Conservation (phyloP, 2,113 vertebrate species). For the Corydoras maculifer region DNA sequence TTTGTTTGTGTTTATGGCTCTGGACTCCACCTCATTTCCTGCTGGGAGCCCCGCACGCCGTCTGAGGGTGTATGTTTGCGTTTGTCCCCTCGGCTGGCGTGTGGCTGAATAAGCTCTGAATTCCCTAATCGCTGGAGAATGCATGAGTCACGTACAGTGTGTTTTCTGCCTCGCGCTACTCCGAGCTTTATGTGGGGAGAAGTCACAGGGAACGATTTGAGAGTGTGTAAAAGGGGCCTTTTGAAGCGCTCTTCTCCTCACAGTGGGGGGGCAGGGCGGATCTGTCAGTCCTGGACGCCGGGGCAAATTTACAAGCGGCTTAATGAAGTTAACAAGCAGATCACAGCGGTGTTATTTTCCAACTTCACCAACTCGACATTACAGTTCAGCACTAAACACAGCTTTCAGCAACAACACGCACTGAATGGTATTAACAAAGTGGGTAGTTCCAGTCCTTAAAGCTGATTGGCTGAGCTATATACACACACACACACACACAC, state of each 20-base stretch:
- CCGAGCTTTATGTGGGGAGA: constrained; percentile 3
- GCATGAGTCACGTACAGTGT: constrained; percentile 12
- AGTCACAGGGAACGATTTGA: constrained; percentile 23
- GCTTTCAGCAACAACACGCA: no score
- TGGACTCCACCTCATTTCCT: constrained; percentile 36
- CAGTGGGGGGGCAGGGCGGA: constrained; percentile 22
- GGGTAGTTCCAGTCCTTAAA: no score
- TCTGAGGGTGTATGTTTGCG: constrained; percentile 1
- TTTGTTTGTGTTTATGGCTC: constrained; percentile 43
- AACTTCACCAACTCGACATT: no score
- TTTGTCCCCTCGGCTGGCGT: not conserved
- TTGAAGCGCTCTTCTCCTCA: constrained; percentile 1
- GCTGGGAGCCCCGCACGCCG: no score
- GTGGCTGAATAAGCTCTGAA: constrained; percentile 18
- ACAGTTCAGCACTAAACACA: no score
- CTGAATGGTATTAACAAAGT: no score
- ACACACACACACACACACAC: no score
- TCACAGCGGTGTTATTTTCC: no score
- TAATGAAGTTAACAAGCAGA: constrained; percentile 38
- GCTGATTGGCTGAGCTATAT: no score
- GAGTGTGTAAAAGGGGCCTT: constrained; percentile 20
- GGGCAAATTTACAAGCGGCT: constrained; percentile 32
- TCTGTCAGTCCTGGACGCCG: constrained; percentile 31
- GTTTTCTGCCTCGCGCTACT: not conserved
- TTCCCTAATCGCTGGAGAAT: constrained; percentile 17